phyloP scores from a whole-genome alignment of 2,113 vertebrate species.

The Narcine bancroftii region DNA sequence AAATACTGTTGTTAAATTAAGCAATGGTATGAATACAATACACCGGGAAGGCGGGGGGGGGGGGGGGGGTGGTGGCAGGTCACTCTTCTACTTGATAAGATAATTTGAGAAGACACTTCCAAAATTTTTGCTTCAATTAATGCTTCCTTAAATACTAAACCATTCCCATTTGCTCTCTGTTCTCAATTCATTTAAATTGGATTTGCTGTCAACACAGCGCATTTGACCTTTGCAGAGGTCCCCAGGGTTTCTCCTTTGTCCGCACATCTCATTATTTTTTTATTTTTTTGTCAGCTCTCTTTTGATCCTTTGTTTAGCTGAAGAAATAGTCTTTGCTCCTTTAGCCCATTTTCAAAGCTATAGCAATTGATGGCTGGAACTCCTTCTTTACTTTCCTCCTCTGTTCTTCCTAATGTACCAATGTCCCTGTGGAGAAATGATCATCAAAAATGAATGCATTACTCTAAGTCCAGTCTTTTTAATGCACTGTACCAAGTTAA shows the following conservation, averaged over 20 bases:
- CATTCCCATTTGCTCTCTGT: background rate
- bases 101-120: background rate
- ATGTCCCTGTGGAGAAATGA: background rate
- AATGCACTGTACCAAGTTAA: conserved; percentile 16
- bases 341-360: conserved; percentile 3
- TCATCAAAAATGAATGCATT: conserved; percentile 22
- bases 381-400: background rate
- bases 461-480: background rate
- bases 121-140: background rate
- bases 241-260: conserved; percentile 23
- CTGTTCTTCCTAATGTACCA: background rate
- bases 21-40: background rate
- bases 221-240: background rate
- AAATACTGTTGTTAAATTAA: no score
- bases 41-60: no score
- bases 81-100: background rate
- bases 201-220: background rate
- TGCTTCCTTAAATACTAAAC: conserved; percentile 2
- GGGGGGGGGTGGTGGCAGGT: no score
- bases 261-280: conserved; percentile 29
- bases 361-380: conserved; percentile 2
- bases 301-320: background rate
- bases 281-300: background rate
- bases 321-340: conserved; percentile 5
- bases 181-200: conserved; percentile 25